Conservation (phyloP, 2,113 vertebrate species). For the human region DNA sequence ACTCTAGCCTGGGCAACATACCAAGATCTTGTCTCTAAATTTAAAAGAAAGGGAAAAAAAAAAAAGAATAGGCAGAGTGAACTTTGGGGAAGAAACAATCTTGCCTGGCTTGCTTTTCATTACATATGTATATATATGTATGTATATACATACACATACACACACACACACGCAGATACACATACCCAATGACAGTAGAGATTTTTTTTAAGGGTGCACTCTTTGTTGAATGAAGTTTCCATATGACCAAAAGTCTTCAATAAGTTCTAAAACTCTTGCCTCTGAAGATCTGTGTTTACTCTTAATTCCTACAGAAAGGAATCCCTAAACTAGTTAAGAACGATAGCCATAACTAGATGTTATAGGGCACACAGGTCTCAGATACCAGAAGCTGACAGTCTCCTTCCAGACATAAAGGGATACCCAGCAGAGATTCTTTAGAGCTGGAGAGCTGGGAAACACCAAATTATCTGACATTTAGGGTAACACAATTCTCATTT, state of each 20-base stretch:
- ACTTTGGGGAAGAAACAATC: neutral
- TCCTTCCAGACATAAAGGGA: neutral
- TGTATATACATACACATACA: neutral
- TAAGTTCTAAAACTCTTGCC: neutral
- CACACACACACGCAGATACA: neutral
- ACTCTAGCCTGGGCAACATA: neutral
- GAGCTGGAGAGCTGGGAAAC: neutral
- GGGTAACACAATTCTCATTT: neutral
- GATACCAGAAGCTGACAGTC: neutral
- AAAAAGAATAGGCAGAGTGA: neutral
- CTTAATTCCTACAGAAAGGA: neutral
- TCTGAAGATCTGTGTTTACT: neutral
- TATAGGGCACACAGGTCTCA: neutral
- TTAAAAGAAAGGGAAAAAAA: neutral
- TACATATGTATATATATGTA: neutral
- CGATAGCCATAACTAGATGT: neutral
- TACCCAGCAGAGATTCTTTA: neutral
- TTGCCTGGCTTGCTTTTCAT: neutral
- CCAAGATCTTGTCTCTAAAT: neutral
- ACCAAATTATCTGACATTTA: neutral
- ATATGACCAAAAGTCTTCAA: neutral
- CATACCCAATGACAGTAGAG: neutral
- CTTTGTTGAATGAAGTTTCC: slow-evolving; percentile 20
- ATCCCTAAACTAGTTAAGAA: neutral
- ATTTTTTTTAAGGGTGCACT: neutral